A percentile compares a stretch with the other conserved stretches of the same genome.
Conservation (phyloP, 2,888 invertebrate genomes). For the Timandra comae region DNA sequence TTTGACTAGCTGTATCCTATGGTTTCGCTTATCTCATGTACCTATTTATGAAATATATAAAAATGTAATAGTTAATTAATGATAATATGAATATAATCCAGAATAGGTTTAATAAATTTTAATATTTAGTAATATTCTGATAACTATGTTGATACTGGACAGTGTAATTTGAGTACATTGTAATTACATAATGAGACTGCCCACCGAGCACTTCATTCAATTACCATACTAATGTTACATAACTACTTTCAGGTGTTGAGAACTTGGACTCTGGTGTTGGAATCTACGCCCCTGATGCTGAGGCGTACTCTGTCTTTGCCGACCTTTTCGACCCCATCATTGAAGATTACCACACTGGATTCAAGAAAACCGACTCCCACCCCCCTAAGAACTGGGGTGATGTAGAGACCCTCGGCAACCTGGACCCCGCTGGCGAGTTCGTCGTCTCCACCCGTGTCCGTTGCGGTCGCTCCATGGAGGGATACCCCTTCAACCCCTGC, state of each 20-base stretch:
- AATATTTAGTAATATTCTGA: no score
- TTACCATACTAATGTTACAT: slow-evolving; percentile 15
- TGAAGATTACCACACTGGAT: slow-evolving; percentile 97
- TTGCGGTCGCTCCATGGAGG: slow-evolving; percentile 95
- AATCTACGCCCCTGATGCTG: slow-evolving; percentile 98
- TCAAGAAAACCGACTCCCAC: slow-evolving; percentile 96
- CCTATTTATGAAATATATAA: no score
- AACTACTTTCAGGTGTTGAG: slow-evolving; percentile 83
- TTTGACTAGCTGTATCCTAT: no score
- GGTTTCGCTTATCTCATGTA: no score
- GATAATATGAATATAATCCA: no score
- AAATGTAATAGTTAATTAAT: no score
- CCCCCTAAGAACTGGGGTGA: slow-evolving; percentile 97
- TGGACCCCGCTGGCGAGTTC: slow-evolving; percentile 93
- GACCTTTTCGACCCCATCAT: slow-evolving; percentile 98
- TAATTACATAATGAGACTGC: no score
- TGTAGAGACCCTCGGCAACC: slow-evolving; percentile 90
- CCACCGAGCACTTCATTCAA: no score
- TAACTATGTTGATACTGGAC: no score
- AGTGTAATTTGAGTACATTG: no score
- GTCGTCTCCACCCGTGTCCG: slow-evolving; percentile 97
- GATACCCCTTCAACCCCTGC: slow-evolving; percentile 99
- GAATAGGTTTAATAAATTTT: no score
- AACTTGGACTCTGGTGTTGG: slow-evolving; percentile 98
- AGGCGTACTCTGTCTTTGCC: slow-evolving; percentile 93